phyloP scores from a whole-genome alignment of 2,113 vertebrate species.

The Rhegmatorhina hoffmannsi region DNA sequence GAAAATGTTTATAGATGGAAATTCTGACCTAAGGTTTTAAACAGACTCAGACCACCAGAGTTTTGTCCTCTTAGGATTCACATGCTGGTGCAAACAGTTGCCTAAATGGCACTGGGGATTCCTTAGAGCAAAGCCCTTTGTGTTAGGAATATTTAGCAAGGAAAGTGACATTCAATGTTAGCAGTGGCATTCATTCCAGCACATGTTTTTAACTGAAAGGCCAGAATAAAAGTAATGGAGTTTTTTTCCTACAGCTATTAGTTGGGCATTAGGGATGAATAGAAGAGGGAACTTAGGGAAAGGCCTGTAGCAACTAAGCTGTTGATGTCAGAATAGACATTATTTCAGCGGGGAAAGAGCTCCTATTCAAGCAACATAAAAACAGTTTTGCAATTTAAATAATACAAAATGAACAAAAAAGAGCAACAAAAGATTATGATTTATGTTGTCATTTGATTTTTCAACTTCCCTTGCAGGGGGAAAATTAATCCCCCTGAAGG shows the following conservation, averaged over 20 bases:
- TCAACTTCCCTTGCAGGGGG: not conserved
- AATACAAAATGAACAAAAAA: not conserved
- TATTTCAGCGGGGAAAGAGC: not conserved
- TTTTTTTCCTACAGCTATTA: not conserved
- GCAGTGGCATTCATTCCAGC: not conserved
- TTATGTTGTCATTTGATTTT: not conserved
- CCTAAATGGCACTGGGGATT: not conserved
- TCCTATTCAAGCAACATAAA: not conserved
- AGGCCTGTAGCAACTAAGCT: not conserved
- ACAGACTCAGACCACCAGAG: conserved; percentile 45
- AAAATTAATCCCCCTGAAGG: not conserved
- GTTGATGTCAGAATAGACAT: not conserved
- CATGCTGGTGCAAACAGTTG: fast-evolving
- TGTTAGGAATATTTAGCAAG: not conserved
- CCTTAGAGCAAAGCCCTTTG: not conserved
- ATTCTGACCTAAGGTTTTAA: conserved; percentile 47
- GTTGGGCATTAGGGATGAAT: not conserved
- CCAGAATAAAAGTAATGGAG: not conserved
- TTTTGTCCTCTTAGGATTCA: not conserved
- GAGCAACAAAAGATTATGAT: not conserved
- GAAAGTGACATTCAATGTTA: fast-evolving
- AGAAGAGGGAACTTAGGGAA: not conserved
- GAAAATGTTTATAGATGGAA: conserved; percentile 61
- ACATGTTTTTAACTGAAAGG: not conserved
- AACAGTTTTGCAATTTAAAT: not conserved